These are phyloP conservation scores for Nebria ingens DNA, from an alignment of 1,140 invertebrate genomes.

Conservation along the genomic window DNA sequence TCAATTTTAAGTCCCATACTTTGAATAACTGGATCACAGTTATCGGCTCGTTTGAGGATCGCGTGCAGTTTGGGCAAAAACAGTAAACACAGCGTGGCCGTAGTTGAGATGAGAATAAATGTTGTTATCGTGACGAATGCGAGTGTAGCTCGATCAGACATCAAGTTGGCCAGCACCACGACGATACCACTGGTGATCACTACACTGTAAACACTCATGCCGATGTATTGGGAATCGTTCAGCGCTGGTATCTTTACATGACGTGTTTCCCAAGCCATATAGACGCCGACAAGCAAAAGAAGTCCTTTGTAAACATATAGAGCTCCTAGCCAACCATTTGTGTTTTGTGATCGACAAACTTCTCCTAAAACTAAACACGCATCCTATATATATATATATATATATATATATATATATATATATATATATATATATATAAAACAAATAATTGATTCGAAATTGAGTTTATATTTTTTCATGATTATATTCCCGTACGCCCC, in stretches of 20 bases:
- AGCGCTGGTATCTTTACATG: constrained; percentile 94
- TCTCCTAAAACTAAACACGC: constrained; percentile 52
- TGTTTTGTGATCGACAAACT: constrained; percentile 76
- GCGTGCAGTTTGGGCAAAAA: constrained; percentile 76
- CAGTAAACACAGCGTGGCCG: constrained; percentile 72
- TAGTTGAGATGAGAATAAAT: constrained; percentile 76
- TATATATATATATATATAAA: no score
- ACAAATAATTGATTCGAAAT: no score
- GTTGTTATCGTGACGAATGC: constrained; percentile 74
- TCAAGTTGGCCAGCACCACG: constrained; percentile 72
- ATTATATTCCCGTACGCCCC: no score
- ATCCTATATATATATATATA: no score
- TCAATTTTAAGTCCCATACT: constrained; percentile 80
- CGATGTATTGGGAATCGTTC: constrained; percentile 96
- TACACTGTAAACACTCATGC: constrained; percentile 84
- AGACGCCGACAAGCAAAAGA: constrained; percentile 78
- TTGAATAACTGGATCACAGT: constrained; percentile 69
- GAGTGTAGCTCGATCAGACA: constrained; percentile 72
- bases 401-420: no score
- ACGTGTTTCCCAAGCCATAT: constrained; percentile 97
- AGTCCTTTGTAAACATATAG: constrained; percentile 85
- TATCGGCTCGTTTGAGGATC: constrained; percentile 43
- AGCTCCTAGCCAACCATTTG: constrained; percentile 74
- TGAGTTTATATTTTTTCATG: no score
- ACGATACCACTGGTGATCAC: constrained; percentile 80